These are phyloP conservation scores for Lagenorhynchus albirostris DNA, from an alignment of 2,113 vertebrate genomes.

Conservation along the genomic window DNA sequence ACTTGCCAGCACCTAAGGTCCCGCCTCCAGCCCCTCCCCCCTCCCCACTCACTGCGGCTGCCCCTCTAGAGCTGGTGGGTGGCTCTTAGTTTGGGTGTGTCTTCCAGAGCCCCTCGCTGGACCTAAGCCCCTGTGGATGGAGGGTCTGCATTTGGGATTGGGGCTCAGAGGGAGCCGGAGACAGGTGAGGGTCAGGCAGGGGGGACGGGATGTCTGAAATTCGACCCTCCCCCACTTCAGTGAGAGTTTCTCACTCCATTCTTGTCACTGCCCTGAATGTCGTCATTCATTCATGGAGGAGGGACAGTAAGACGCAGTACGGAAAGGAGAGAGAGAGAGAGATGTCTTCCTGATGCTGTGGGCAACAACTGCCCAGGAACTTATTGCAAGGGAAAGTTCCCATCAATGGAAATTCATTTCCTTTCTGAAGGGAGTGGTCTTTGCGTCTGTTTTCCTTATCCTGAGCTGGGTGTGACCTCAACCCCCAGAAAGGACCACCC, in stretches of 20 bases:
- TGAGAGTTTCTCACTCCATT: background rate
- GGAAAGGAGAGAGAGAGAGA: background rate
- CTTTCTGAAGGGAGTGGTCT: background rate
- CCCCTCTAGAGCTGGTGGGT: background rate
- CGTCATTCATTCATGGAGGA: conserved; percentile 60
- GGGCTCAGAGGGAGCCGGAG: background rate
- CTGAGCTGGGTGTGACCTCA: background rate
- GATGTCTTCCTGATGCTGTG: background rate
- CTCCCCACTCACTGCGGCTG: background rate
- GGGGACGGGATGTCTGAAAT: background rate
- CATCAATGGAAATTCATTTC: background rate
- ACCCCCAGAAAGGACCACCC: background rate
- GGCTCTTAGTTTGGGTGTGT: background rate
- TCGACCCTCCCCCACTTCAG: background rate
- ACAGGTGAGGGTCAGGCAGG: background rate
- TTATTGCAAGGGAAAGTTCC: background rate
- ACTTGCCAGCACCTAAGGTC: background rate
- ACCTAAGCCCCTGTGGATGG: background rate
- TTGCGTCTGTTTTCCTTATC: background rate
- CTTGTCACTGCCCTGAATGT: background rate
- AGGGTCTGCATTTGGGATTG: rapidly evolving
- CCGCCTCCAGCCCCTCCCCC: background rate
- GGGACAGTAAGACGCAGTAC: background rate
- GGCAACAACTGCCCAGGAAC: background rate
- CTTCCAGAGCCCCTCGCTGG: rapidly evolving